Conservation (phyloP, 2,888 invertebrate species). For the Micoletzkya japonica region DNA sequence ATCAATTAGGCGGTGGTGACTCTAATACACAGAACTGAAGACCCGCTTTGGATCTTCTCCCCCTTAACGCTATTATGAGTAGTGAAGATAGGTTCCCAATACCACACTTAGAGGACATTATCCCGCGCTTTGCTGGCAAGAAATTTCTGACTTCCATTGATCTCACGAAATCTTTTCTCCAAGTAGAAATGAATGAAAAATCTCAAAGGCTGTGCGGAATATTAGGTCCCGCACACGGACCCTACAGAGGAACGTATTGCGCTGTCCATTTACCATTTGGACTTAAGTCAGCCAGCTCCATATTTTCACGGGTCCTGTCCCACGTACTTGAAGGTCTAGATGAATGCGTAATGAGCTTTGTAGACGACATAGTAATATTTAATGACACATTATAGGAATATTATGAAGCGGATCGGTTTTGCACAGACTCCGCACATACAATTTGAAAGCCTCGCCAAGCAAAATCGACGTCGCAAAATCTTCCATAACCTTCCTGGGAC, state of each 20-base stretch:
- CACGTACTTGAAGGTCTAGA: neutral
- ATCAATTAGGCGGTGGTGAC: no score
- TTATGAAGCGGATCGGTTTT: neutral
- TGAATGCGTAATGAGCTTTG: neutral
- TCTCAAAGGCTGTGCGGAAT: slow-evolving; percentile 6
- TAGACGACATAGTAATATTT: neutral
- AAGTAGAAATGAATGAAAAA: neutral
- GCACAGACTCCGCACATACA: neutral
- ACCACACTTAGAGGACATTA: neutral
- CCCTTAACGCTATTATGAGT: neutral
- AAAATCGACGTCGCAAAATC: neutral
- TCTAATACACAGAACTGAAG: no score
- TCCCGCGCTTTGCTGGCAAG: neutral
- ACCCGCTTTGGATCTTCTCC: neutral
- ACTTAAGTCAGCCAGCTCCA: neutral
- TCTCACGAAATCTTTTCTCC: neutral
- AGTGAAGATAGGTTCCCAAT: neutral
- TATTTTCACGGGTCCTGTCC: neutral
- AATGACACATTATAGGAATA: neutral
- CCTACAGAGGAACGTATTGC: neutral
- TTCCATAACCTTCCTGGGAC: neutral
- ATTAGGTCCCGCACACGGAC: neutral
- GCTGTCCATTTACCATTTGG: neutral
- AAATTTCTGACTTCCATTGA: neutral
- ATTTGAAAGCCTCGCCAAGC: neutral